Conservation (phyloP, 2,888 invertebrate species). For the Drosophila bunnanda region DNA sequence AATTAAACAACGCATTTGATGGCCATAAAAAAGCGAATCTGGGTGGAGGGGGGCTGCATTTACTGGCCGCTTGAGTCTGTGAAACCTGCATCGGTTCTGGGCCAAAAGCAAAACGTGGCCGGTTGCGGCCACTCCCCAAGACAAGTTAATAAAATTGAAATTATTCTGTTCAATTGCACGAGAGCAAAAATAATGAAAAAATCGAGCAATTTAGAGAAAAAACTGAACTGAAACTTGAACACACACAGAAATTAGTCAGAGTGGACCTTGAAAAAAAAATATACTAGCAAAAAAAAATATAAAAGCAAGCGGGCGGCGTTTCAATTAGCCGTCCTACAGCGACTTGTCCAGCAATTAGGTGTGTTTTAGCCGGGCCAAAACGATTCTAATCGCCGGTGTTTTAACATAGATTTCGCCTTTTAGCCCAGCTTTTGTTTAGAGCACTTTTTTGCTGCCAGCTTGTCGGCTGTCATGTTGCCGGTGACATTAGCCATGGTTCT, state of each 20-base stretch:
- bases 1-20: slow-evolving; percentile 79
- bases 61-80: slow-evolving; percentile 48
- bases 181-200: slow-evolving; percentile 27
- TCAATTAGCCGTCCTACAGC: slow-evolving; percentile 71
- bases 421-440: slow-evolving; percentile 42
- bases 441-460: slow-evolving; percentile 53
- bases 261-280: slow-evolving; percentile 61
- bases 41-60: slow-evolving; percentile 49
- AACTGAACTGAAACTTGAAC: slow-evolving; percentile 8
- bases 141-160: slow-evolving; percentile 72
- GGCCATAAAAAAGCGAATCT: slow-evolving; percentile 60
- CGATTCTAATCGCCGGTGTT: slow-evolving; percentile 73
- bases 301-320: slow-evolving; percentile 61
- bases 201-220: slow-evolving; percentile 18
- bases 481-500: slow-evolving; percentile 61
- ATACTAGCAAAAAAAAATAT: slow-evolving; percentile 1
- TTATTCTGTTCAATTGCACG: slow-evolving; percentile 49
- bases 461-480: slow-evolving; percentile 64
- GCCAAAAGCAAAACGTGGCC: slow-evolving; percentile 61
- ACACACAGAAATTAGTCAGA: slow-evolving; percentile 62
- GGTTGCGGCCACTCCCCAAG: slow-evolving; percentile 59
- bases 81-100: slow-evolving; percentile 40
- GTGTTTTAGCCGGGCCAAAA: slow-evolving; percentile 66
- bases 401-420: slow-evolving; percentile 71
- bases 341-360: slow-evolving; percentile 72